Evolutionary conservation across 1,140 invertebrate species (phyloP), one percentile per base, ranked within the genome.

Genomic region (Globodera rostochiensis): DNA sequence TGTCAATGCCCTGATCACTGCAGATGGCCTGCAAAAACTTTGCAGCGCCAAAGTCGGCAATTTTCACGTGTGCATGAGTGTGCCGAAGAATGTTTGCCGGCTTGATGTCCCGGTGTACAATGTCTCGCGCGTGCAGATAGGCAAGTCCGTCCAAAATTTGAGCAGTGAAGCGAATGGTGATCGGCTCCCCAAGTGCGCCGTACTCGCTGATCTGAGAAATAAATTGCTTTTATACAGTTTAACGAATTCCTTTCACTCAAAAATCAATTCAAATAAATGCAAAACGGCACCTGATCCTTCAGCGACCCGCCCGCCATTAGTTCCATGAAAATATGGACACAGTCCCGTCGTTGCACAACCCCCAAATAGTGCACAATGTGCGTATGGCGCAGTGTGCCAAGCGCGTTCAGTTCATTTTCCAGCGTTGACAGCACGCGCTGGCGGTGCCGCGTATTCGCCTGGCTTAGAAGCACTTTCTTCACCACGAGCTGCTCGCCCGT

Each of bases 291-390:
- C 84, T 85, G 84, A 19, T 85, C 84, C 79, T 85, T 85, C 13
- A 85, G 36, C 8, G 85, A 78, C 5, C 84, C 84, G 13, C 84
- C 84, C n/a, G 84, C 78, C 84, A 85, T 85, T n/a, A 87, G 70
- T 64, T 85, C 84, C 84, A 85, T 85, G 64, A 85, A 85, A 73
- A 85, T 85, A 53, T 85, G 83, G 15, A 85, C 74, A 76, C 84
- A 85, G 47, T 85, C 84, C 15, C 66, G 21, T n/a, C 50, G 13
- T 49, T 85, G 77, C 45, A 57, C 49, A 11, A 86, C 64, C 47
- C 84, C 84, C 74, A 87, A 70, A 64, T 85, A 85, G 49, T 87
- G 82, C n/a, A 85, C 84, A 80, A 85, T 86, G 53, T 85, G 80
- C 25, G 85, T 57, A 47, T 85, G 84, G 1, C 74, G 50, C 6